Conservation (phyloP, 2,797 vertebrate species). For the Manis javanica region DNA sequence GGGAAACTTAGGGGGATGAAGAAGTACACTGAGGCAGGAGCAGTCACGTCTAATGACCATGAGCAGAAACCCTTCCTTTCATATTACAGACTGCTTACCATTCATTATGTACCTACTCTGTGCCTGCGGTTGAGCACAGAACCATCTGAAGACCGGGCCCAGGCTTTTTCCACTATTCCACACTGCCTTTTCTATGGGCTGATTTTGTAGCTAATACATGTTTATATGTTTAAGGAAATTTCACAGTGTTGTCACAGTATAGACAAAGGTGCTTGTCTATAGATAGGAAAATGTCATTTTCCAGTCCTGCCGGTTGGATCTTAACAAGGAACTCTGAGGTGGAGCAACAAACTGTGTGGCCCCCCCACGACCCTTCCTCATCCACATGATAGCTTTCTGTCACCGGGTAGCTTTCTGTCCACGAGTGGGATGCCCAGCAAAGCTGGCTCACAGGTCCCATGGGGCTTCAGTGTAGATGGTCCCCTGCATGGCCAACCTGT, state of each 20-base stretch:
- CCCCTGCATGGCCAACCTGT: neutral
- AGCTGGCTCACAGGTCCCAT: neutral
- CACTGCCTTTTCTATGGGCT: neutral
- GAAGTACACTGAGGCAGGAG: neutral
- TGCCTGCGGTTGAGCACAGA: neutral
- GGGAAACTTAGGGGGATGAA: neutral
- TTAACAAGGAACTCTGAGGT: neutral
- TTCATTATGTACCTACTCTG: neutral
- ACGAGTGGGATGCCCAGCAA: neutral
- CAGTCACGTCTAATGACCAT: neutral
- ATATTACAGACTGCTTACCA: neutral
- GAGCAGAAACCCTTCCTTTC: neutral
- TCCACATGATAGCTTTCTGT: neutral
- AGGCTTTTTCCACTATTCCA: neutral
- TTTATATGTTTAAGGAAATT: neutral
- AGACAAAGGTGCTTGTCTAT: neutral
- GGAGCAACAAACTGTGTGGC: neutral
- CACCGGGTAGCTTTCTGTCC: neutral
- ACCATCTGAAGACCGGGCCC: neutral
- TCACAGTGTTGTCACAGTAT: neutral
- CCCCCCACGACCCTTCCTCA: neutral
- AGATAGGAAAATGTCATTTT: neutral
- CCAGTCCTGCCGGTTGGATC: neutral
- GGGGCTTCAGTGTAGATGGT: neutral
- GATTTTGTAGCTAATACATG: neutral